Base-by-base conservation (phyloP, 2,888 invertebrate species). In the Drosophila prostipennis region DNA sequence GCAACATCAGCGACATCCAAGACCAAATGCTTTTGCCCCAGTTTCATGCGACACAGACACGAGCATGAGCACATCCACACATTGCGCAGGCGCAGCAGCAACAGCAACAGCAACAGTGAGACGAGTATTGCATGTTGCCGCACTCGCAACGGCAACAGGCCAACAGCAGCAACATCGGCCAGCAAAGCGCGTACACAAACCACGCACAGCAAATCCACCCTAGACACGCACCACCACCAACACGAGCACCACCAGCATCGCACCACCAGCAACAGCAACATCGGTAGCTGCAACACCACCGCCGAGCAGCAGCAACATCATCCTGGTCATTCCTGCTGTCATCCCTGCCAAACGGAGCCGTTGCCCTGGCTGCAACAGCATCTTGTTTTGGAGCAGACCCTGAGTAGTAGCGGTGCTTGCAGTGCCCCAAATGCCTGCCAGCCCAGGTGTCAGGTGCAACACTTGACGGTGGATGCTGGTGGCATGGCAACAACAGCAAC, bases 321-420 rank as follows among this genome's bases (percentile, higher is more conserved):
- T 26, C 36, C 69, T 40, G 59, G 29, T 2, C 34, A 34, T 34
- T 34, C 34, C 40, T 86, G 79, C 69, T 83, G 79, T 7, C 79
- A 83, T 42, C 61, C 77, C 40, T 64, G 69, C 63, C 84, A 90
- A 90, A 92, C 92, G 53, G 89, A 90, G 69, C 90, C 90, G 90
- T 92, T 92, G 90, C 89, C 90, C 55, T 89, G 90, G 87, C 59
- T 89, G 91, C 91, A 91, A 92, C 91, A 91, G 91, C 89, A 89
- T 88, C 88, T 90, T 52, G 91, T 91, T 91, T 89, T 91, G 73
- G 89, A 90, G 53, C 90, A 90, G 78, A 89, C 87, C 59, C 78
- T 90, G 48, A 86, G 80, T 74, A 78, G 26, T 26, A 26, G 29
- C 7, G 29, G 29, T 29, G 29, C 73, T 71, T 83, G 80, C 74